phyloP scores from a whole-genome alignment of 1,140 invertebrate species.

The Drosophila subpulchrella region DNA sequence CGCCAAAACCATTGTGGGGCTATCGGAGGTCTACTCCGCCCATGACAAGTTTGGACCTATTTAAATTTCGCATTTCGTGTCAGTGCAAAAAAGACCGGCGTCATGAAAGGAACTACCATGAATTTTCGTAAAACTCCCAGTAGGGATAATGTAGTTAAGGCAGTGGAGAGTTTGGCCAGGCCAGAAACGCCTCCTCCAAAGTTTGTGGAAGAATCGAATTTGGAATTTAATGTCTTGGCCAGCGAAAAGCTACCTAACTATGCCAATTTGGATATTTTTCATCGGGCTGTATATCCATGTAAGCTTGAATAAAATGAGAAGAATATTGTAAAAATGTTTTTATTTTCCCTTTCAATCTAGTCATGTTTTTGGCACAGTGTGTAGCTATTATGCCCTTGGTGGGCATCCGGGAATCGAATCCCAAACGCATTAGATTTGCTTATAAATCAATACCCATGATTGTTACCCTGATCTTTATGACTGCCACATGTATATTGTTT shows the following conservation, averaged over 20 bases:
- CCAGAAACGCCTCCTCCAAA: conserved; percentile 11
- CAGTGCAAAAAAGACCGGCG: conserved; percentile 50
- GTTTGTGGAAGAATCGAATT: conserved; percentile 1
- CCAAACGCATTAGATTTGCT: conserved; percentile 53
- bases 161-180: background rate
- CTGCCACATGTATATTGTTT: conserved; percentile 38
- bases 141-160: conserved; percentile 3
- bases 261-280: conserved; percentile 52
- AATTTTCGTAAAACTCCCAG: conserved; percentile 42
- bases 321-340: background rate
- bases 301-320: background rate
- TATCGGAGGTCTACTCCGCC: conserved; percentile 10
- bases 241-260: conserved; percentile 49
- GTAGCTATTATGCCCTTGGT: conserved; percentile 70
- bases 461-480: conserved; percentile 53
- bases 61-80: conserved; percentile 30
- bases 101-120: conserved; percentile 54
- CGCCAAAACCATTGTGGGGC: conserved; percentile 7
- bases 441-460: conserved; percentile 63
- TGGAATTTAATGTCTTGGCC: conserved; percentile 38
- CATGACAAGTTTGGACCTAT: conserved; percentile 17
- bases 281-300: conserved; percentile 69
- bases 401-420: conserved; percentile 56
- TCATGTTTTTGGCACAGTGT: conserved; percentile 73
- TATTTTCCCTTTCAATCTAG: conserved; percentile 20